Evolutionary conservation across 2,797 vertebrate species (phyloP), one percentile per base, ranked within the genome.

Genomic region (Tokudaia tokunoshimensis): DNA sequence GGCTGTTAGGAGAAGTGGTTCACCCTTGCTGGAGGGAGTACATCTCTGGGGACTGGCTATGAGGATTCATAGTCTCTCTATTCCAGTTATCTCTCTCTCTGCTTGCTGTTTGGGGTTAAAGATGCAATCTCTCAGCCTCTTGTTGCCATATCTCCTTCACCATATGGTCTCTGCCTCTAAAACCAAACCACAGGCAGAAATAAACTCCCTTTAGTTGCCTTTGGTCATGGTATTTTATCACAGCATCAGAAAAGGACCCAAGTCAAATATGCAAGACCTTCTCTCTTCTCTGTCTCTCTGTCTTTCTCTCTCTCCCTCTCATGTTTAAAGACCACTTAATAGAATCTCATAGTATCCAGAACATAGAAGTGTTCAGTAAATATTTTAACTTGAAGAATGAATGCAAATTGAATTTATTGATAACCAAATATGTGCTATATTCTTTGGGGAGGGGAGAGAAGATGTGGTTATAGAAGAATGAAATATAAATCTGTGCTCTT

Each of bases 301-400:
- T 67, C 63, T 31, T 4, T 65, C 12, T 15, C 13, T 7, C 31
- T 34, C 31, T 15, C 63, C 2, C 31, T 67, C 14, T 34, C 67
- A 12, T 65, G 75, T 78, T 57, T 41, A 74, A 57, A 5, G n/a
- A 74, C 17, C n/a, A 87, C 47, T 81, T 86, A 91, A 80, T 31
- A 72, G 80, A 92, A 52, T 92, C 92, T 37, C 91, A 80, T 4
- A 59, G 37, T 74, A 34, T 84, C 47, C 55, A 22, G n/a, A 93
- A 83, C 31, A 92, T 41, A 63, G 3, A 47, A 65, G 6, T 86
- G 13, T 72, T 90, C 3, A 47, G 34, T 31, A 61, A 82, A 37
- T 37, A 67, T 94, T 75, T 94, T 41, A 85, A 24, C 70, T 44
- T 89, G 44, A 95, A 65, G 12, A 5, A 59, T 80, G n/a, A 76